Percentiles rank a stretch among this genome's conserved stretches.
Conservation (phyloP, 2,797 vertebrate genomes). For the Cyclopterus lumpus region DNA sequence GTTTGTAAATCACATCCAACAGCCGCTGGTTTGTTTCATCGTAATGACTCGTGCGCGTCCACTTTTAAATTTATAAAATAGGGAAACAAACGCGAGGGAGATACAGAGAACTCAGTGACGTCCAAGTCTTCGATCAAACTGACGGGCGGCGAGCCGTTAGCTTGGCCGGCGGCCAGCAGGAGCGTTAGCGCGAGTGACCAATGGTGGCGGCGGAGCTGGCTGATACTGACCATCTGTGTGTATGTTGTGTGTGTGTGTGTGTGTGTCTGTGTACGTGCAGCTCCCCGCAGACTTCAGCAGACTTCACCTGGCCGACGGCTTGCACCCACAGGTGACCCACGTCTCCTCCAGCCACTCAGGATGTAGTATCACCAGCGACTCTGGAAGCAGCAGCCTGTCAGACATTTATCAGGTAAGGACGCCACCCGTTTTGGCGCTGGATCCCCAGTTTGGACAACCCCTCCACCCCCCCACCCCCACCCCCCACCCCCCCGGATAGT, state of each 20-base stretch:
- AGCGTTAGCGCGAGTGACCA: conserved; percentile 52
- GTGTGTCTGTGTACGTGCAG: conserved; percentile 80
- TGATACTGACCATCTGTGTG: conserved; percentile 78
- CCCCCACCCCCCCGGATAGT: conserved; percentile 4
- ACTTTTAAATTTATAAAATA: neutral
- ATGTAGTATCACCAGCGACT: conserved; percentile 99
- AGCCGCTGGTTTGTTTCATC: neutral
- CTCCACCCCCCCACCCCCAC: neutral
- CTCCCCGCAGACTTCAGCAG: conserved; percentile 99
- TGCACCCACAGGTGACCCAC: conserved; percentile 99
- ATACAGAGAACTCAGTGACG: too few relatives aligned
- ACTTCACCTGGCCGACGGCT: conserved; percentile 98
- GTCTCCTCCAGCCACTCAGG: conserved; percentile 99
- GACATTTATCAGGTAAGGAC: conserved; percentile 98
- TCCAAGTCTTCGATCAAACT: neutral
- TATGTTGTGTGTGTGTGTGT: conserved; percentile 72
- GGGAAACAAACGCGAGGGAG: neutral
- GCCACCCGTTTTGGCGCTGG: conserved; percentile 27
- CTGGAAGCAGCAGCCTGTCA: conserved; percentile 99
- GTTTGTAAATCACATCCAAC: neutral
- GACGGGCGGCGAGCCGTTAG: neutral
- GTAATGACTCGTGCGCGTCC: neutral
- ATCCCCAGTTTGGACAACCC: conserved; percentile 31
- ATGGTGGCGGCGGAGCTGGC: conserved; percentile 44
- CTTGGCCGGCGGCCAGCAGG: conserved; percentile 28